Conservation (phyloP, 2,797 vertebrate species). For the Lepilemur septentrionalis region DNA sequence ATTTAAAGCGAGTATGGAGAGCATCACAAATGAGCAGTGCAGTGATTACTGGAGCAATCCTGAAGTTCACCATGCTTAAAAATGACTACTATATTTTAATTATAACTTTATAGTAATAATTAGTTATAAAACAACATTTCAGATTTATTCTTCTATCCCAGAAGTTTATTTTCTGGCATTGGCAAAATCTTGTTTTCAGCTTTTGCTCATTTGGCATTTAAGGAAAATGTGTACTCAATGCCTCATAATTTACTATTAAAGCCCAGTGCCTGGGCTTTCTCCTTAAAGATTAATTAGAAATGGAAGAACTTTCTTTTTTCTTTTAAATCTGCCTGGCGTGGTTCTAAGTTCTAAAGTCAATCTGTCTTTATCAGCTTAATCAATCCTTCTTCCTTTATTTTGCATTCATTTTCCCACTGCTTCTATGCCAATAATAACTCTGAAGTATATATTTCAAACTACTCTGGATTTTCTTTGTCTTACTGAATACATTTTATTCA, state of each 20-base stretch:
- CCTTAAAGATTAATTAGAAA: not conserved
- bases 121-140: not conserved
- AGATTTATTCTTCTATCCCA: not conserved
- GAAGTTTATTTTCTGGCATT: not conserved
- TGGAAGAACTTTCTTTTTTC: not conserved
- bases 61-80: not conserved
- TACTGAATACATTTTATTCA: not conserved
- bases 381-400: not conserved
- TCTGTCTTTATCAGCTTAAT: not conserved
- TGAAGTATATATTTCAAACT: not conserved
- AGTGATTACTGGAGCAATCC: not conserved
- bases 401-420: not conserved
- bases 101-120: not conserved
- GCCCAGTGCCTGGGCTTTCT: not conserved
- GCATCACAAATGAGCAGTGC: not conserved
- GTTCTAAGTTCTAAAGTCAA: not conserved
- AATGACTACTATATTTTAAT: not conserved
- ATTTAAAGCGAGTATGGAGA: not conserved
- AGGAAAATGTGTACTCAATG: not conserved
- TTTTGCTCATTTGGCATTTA: not conserved
- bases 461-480: not conserved
- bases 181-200: not conserved
- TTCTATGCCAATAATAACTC: not conserved
- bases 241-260: conserved; percentile 12
- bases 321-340: not conserved